Evolutionary conservation across 2,113 vertebrate species (phyloP).

Genomic region (Chitala chitala): DNA sequence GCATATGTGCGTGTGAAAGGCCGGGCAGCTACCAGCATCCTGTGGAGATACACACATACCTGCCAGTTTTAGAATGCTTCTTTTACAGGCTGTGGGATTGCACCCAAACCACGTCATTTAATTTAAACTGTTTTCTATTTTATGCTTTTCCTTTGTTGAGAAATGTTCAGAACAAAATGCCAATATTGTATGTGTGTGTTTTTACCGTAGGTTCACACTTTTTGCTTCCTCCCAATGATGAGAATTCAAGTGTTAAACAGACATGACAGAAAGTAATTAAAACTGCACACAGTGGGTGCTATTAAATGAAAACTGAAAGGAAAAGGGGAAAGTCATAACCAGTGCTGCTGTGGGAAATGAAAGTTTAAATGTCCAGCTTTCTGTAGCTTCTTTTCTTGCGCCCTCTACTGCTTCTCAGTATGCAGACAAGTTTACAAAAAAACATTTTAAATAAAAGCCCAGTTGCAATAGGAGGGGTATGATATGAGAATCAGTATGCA

Average conservation of each 20-base stretch:
- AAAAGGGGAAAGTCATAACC: not conserved
- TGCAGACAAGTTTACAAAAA: not conserved
- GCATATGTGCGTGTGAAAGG: slow-evolving; percentile 19
- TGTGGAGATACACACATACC: not conserved
- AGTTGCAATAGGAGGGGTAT: too few species aligned
- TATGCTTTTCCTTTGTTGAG: not conserved
- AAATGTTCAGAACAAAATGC: not conserved
- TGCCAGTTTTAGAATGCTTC: not conserved
- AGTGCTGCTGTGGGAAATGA: not conserved
- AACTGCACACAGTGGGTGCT: not conserved
- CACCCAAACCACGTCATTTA: slow-evolving; percentile 13
- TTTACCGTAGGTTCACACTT: not conserved
- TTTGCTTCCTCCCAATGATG: not conserved
- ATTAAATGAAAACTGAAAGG: not conserved
- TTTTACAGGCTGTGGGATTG: not conserved
- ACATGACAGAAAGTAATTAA: not conserved
- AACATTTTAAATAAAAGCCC: too few species aligned
- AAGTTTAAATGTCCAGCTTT: slow-evolving; percentile 1
- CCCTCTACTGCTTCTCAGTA: not conserved
- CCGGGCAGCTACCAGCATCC: not conserved
- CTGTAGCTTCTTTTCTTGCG: not conserved
- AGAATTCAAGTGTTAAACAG: not conserved
- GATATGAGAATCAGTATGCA: too few species aligned
- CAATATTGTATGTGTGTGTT: not conserved
- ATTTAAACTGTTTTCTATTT: slow-evolving; percentile 4